Conservation (phyloP, 1,140 invertebrate genomes). For the Tachypleus tridentatus region DNA sequence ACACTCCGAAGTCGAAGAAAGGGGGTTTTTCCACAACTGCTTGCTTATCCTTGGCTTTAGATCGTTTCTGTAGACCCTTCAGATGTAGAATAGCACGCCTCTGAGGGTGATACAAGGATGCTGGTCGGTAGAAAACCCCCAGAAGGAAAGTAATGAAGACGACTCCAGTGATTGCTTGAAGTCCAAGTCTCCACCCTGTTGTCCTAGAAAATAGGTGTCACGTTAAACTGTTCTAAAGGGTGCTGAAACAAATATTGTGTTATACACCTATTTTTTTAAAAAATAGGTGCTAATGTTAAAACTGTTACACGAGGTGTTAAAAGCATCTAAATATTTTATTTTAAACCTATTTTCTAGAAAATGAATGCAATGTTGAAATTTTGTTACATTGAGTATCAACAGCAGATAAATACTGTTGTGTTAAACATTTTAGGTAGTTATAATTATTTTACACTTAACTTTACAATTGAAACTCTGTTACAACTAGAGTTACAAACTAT, state of each 20-base stretch:
- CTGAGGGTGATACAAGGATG: slow-evolving; percentile 79
- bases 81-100: slow-evolving; percentile 72
- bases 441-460: too few relatives aligned
- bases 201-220: slow-evolving; percentile 41
- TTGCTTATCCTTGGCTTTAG: slow-evolving; percentile 48
- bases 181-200: slow-evolving; percentile 70
- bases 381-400: too few relatives aligned
- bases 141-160: slow-evolving; percentile 73
- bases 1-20: slow-evolving; percentile 66
- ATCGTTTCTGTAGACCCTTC: slow-evolving; percentile 49
- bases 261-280: slow-evolving; percentile 45
- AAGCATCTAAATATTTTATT: too few relatives aligned
- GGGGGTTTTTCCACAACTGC: slow-evolving; percentile 42
- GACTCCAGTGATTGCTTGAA: slow-evolving; percentile 71
- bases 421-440: too few relatives aligned
- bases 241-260: too few relatives aligned
- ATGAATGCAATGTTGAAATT: too few relatives aligned
- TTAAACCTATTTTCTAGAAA: too few relatives aligned
- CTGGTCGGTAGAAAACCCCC: slow-evolving; percentile 75
- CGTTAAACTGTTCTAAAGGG: too few relatives aligned
- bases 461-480: too few relatives aligned
- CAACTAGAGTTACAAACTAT: too few relatives aligned
- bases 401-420: too few relatives aligned
- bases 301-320: too few relatives aligned
- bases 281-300: neutral